Evolutionary conservation across 1,140 invertebrate genomes (phyloP).

Genomic region (Macrobrachium rosenbergii): DNA sequence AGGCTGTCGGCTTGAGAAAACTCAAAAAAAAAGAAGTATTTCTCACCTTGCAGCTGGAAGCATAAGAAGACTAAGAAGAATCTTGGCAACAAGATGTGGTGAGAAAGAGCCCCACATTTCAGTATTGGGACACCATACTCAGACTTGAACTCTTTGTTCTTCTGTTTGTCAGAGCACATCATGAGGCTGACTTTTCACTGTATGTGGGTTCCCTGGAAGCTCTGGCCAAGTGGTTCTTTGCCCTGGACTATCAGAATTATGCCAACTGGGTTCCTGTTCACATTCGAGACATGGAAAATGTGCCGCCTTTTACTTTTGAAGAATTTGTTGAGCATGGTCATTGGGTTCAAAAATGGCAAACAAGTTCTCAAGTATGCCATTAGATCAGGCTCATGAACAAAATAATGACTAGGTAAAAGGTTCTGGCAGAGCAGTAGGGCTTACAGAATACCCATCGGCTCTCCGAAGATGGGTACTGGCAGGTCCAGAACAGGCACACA

Average conservation of each 20-base stretch:
- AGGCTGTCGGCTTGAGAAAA: conserved; percentile 26
- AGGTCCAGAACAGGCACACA: no score
- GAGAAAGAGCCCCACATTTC: conserved; percentile 24
- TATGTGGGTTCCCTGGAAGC: conserved; percentile 2
- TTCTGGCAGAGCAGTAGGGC: no score
- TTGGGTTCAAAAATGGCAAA: conserved; percentile 14
- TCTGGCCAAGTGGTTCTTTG: conserved; percentile 29
- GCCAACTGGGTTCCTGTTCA: conserved; percentile 32
- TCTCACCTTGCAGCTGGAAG: neutral
- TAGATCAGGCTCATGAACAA: conserved; percentile 33
- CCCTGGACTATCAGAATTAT: conserved; percentile 25
- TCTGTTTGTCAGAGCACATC: conserved; percentile 37
- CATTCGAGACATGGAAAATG: conserved; percentile 20
- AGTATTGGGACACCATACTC: conserved; percentile 41
- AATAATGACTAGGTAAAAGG: conserved; percentile 35
- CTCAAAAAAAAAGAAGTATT: conserved; percentile 4
- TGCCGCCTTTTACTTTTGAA: neutral
- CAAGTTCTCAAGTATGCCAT: neutral
- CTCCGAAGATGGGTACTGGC: no score
- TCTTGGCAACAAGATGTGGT: conserved; percentile 27
- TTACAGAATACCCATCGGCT: no score
- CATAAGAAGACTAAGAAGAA: neutral
- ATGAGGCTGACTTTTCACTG: conserved; percentile 24
- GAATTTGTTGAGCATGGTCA: conserved; percentile 23
- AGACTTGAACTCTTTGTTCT: conserved; percentile 38